Base-by-base conservation (phyloP, 2,888 invertebrate genomes). In the Actias luna region DNA sequence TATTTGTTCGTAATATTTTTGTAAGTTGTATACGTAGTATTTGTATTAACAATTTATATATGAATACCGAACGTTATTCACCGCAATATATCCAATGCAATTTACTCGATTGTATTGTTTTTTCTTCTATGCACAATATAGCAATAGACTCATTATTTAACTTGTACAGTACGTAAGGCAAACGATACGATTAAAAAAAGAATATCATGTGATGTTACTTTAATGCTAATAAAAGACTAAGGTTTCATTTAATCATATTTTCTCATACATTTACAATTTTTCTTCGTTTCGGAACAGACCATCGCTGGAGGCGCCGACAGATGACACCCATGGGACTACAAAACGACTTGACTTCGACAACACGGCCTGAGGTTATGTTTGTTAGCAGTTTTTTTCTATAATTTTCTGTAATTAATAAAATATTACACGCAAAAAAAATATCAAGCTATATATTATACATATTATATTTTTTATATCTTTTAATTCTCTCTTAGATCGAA, bases 311-410 rank as follows among this genome's bases (percentile, higher is more conserved):
- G 71, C 74, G 74, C 64, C 78, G 79, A 80, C 78, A 80, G 82
- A 87, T 78, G 80, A 86, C 84, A 69, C 87, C 84, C 85, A 14
- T 25, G 86, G 81, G 86, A 85, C 74, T 66, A 71, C 67, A 77
- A 71, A 66, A 61, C 71, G 69, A 69, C 67, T 70, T 70, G 66
- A 70, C 63, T 72, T 69, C 63, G 57, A 58, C 62, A 16, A 64
- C 63, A 64, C 61, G 52, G 55, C 29, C 14, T 50, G 63, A 36
- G 22, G 14, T 14, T 35, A 55, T 60, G 57, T 61, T n/a, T 29
- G n/a, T 35, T 7, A 58, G 18, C n/a, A 58, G 29, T 31, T 58
- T 25, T 58, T 16, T 33, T 58, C 16, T n/a, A n/a, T n/a, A n/a
- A n/a, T n/a, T n/a, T n/a, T 8, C 33, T 58, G 16, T 58, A 22